These are phyloP conservation scores for Euplagia quadripunctaria DNA, from an alignment of 2,888 invertebrate species.

Conservation along the genomic window DNA sequence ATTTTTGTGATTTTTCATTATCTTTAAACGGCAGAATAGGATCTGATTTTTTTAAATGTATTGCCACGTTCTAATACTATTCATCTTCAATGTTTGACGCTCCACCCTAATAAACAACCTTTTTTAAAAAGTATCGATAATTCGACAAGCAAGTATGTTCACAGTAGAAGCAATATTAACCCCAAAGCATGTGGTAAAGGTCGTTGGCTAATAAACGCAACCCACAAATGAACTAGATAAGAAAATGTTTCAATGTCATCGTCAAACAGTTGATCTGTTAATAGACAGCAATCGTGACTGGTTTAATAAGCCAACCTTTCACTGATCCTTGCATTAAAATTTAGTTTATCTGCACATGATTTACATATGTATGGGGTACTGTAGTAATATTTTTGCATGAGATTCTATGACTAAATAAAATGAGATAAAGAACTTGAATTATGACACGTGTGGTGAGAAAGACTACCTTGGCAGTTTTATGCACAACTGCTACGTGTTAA, in stretches of 20 bases:
- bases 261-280: conserved; percentile 45
- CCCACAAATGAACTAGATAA: conserved; percentile 52
- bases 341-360: conserved; percentile 55
- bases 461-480: background rate
- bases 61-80: too few relatives aligned
- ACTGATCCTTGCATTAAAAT: conserved; percentile 61
- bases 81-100: too few relatives aligned
- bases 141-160: background rate
- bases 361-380: conserved; percentile 50
- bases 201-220: conserved; percentile 39
- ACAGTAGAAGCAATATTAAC: conserved; percentile 13
- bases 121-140: background rate
- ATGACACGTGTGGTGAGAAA: background rate
- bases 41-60: too few relatives aligned
- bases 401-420: background rate
- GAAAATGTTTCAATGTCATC: conserved; percentile 57
- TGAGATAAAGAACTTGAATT: background rate
- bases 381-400: conserved; percentile 27
- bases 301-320: conserved; percentile 61
- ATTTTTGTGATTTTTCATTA: too few relatives aligned
- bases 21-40: too few relatives aligned
- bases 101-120: background rate
- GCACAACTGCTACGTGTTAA: background rate
- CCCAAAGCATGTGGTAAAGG: conserved; percentile 36
- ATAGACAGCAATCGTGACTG: conserved; percentile 59